These are phyloP conservation scores for Stenopsyche tienmushanensis DNA, from an alignment of 1,140 invertebrate species.

Conservation along the genomic window DNA sequence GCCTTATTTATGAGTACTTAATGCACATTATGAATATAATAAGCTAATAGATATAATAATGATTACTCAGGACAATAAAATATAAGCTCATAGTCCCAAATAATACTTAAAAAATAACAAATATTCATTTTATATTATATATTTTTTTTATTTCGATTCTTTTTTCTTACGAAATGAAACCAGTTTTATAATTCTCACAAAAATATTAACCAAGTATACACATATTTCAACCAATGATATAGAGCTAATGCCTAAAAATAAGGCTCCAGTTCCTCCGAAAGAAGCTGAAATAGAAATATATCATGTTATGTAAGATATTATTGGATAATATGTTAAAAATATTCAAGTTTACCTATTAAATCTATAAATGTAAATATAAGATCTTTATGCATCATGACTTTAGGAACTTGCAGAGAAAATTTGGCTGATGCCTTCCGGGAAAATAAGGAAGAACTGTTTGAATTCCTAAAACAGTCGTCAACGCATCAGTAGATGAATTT, in stretches of 20 bases:
- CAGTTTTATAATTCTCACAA: not conserved
- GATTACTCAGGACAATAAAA: too few species aligned
- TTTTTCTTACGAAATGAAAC: too few species aligned
- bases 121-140: too few species aligned
- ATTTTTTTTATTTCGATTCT: too few species aligned
- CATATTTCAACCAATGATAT: slow-evolving; percentile 22
- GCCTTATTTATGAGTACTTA: too few species aligned
- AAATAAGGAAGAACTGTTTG: slow-evolving; percentile 45
- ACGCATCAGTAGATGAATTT: too few species aligned
- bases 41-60: too few species aligned
- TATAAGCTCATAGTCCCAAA: too few species aligned
- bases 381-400: slow-evolving; percentile 50
- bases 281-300: slow-evolving; percentile 19
- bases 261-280: slow-evolving; percentile 23
- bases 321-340: not conserved
- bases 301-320: too few species aligned
- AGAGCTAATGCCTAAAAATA: slow-evolving; percentile 25
- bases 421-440: slow-evolving; percentile 44
- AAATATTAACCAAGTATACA: not conserved
- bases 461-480: slow-evolving; percentile 31
- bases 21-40: too few species aligned
- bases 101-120: too few species aligned
- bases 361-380: slow-evolving; percentile 49
- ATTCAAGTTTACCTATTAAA: not conserved
- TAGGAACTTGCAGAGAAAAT: slow-evolving; percentile 51